Evolutionary conservation across 2,113 vertebrate genomes (phyloP).

Genomic region (Hydrochoerus hydrochaeris): DNA sequence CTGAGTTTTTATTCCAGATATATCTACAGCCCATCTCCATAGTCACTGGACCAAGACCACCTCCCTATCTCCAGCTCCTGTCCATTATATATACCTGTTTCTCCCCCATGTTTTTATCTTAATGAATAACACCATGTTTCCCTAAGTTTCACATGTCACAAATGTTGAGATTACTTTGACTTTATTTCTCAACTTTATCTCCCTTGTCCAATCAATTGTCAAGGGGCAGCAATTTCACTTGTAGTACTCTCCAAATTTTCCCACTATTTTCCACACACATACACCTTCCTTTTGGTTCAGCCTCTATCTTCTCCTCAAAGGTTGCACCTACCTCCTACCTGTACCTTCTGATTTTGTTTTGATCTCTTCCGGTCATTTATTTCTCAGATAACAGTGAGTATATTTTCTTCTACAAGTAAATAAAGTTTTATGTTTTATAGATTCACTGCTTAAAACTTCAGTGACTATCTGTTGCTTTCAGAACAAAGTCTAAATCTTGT

Average conservation of each 20-base stretch:
- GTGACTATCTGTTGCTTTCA: background rate
- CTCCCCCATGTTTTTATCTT: background rate
- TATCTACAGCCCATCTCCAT: background rate
- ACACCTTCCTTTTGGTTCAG: background rate
- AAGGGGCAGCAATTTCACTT: background rate
- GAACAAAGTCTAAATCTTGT: background rate
- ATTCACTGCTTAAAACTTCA: background rate
- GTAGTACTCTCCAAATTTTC: background rate
- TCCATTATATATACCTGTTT: background rate
- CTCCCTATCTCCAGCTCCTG: background rate
- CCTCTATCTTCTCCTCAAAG: background rate
- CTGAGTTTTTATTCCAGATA: background rate
- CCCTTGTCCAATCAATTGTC: background rate
- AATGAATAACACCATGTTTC: background rate
- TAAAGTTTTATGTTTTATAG: background rate
- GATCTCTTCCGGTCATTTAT: background rate
- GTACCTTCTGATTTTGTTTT: background rate
- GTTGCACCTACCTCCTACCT: background rate
- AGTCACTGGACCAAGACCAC: background rate
- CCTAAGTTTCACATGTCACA: background rate
- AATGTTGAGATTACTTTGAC: background rate
- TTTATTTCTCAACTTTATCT: background rate
- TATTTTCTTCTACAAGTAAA: constrained; percentile 4
- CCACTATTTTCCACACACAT: background rate
- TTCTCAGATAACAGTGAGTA: background rate